Conservation (phyloP, 2,888 invertebrate genomes). For the Drosophila neutralis region DNA sequence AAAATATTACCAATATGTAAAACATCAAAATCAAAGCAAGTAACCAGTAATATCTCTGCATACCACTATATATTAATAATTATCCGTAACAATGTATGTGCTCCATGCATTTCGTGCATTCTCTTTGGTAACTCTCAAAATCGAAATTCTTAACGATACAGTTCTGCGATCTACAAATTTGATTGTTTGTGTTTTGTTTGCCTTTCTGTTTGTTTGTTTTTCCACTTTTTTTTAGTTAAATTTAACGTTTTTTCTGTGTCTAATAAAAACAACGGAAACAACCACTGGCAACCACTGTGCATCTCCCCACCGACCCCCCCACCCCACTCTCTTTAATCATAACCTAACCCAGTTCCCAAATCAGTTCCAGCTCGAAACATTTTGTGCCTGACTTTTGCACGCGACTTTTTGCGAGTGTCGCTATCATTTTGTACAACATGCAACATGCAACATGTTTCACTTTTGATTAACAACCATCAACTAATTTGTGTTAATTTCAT, state of each 20-base stretch:
- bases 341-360: background rate
- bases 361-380: conserved; percentile 17
- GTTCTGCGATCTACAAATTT: conserved; percentile 29
- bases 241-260: conserved; percentile 34
- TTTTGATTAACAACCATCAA: conserved; percentile 54
- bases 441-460: conserved; percentile 33
- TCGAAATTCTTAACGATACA: conserved; percentile 33
- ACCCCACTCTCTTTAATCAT: background rate
- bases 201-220: conserved; percentile 8
- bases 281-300: conserved; percentile 9
- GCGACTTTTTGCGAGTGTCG: conserved; percentile 39
- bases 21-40: conserved; percentile 73
- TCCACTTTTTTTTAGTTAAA: conserved; percentile 1
- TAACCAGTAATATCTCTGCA: conserved; percentile 52
- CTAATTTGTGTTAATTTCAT: conserved; percentile 6
- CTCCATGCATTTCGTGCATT: conserved; percentile 78
- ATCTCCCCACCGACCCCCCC: background rate
- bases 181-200: conserved; percentile 10
- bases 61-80: conserved; percentile 31
- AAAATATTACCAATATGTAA: conserved; percentile 54
- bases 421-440: conserved; percentile 24
- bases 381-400: conserved; percentile 60
- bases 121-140: conserved; percentile 43
- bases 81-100: conserved; percentile 56
- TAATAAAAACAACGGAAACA: conserved; percentile 38